Evolutionary conservation across 2,797 vertebrate species (phyloP).

Genomic region (Chanos chanos): DNA sequence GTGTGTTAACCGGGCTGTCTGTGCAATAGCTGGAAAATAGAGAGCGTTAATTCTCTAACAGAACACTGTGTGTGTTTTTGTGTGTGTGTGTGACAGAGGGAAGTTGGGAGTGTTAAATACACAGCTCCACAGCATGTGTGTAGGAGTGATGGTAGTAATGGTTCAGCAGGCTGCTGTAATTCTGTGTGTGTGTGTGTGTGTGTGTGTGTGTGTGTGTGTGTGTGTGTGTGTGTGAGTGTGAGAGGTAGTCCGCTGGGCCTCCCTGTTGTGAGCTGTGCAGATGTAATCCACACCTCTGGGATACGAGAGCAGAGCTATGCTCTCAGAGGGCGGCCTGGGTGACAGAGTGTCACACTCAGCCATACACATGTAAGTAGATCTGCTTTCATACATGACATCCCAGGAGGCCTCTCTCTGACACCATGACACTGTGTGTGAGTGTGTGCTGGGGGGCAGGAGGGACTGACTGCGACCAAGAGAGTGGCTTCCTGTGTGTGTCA

Average conservation of each 20-base stretch:
- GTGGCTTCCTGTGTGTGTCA: neutral
- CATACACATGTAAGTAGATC: conserved; percentile 57
- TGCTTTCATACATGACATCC: conserved; percentile 57
- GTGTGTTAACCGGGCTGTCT: no score
- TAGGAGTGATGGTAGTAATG: no score
- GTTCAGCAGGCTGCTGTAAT: conserved; percentile 4
- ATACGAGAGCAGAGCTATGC: conserved; percentile 43
- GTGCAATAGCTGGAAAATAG: no score
- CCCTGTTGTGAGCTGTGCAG: conserved; percentile 41
- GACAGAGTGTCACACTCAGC: conserved; percentile 59
- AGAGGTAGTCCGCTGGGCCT: no score
- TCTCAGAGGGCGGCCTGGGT: conserved; percentile 50
- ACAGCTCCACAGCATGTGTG: no score
- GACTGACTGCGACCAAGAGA: conserved; percentile 14
- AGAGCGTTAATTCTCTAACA: no score
- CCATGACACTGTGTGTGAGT: conserved; percentile 1
- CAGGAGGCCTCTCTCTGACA: neutral
- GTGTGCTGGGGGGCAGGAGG: conserved; percentile 3
- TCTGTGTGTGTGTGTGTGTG: conserved; percentile 1
- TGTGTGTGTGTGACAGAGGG: no score
- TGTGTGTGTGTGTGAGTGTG: conserved; percentile 24
- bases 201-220: neutral
- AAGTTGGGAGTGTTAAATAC: no score
- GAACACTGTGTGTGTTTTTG: no score
- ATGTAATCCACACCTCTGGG: conserved; percentile 64